Percentiles rank a stretch among this genome's conserved stretches.
Conservation (phyloP, 2,113 vertebrate species). For the Sinosuthora webbiana region DNA sequence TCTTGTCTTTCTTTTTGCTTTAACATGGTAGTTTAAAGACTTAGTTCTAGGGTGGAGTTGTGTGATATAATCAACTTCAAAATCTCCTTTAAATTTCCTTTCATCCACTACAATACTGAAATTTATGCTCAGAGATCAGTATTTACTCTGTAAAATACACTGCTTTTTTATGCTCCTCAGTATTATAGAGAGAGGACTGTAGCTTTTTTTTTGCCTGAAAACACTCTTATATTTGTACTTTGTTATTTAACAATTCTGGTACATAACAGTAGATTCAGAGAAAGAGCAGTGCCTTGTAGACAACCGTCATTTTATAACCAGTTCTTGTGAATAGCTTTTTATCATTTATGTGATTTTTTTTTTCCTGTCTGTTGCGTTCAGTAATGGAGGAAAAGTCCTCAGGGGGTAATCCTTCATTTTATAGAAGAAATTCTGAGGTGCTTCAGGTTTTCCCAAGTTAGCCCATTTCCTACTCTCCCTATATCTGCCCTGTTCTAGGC, state of each 20-base stretch:
- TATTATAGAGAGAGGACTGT: neutral
- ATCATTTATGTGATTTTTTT: conserved; percentile 4
- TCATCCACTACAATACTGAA: neutral
- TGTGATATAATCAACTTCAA: conserved; percentile 41
- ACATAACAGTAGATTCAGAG: conserved; percentile 12
- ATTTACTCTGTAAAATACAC: neutral
- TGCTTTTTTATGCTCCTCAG: neutral
- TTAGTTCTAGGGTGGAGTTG: conserved; percentile 23
- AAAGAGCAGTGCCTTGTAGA: conserved; percentile 10
- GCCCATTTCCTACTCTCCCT: neutral
- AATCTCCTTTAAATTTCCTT: conserved; percentile 24
- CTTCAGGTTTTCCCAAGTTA: neutral
- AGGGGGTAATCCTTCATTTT: conserved; percentile 23
- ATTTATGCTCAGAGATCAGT: neutral
- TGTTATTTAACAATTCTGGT: conserved; percentile 38
- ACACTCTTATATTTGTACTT: neutral
- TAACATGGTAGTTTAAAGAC: neutral
- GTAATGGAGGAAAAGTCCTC: conserved; percentile 32
- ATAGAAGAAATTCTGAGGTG: neutral
- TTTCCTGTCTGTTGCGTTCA: conserved; percentile 30
- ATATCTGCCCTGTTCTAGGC: neutral
- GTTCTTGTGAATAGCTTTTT: neutral
- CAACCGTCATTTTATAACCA: conserved; percentile 30
- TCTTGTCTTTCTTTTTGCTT: neutral
- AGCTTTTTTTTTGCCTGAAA: neutral